These are phyloP conservation scores for Drosophila eugracilis DNA, from an alignment of 1,140 invertebrate species.

Conservation along the genomic window DNA sequence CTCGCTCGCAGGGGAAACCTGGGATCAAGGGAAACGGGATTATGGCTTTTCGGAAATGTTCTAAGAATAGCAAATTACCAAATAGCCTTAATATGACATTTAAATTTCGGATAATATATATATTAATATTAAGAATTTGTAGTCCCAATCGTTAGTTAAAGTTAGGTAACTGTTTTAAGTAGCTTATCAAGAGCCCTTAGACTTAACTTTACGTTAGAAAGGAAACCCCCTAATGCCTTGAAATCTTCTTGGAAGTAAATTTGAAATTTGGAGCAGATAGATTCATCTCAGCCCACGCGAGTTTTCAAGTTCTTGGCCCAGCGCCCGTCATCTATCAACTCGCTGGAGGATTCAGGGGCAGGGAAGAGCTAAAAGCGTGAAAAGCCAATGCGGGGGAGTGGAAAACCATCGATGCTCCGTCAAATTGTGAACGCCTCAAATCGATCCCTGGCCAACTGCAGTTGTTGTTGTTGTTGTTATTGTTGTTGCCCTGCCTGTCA, in stretches of 20 bases:
- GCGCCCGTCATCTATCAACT: slow-evolving; percentile 61
- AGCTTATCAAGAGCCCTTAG: too few species aligned
- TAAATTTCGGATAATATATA: too few species aligned
- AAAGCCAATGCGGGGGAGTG: slow-evolving; percentile 25
- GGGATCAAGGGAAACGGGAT: background rate
- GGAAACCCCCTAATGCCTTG: background rate
- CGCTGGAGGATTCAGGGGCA: background rate
- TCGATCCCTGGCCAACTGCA: slow-evolving; percentile 55
- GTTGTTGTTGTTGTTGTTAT: too few species aligned
- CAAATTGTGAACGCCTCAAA: slow-evolving; percentile 26
- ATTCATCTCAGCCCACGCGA: slow-evolving; percentile 25
- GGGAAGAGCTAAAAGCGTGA: background rate
- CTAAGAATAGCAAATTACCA: background rate
- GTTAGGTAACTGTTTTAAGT: too few species aligned
- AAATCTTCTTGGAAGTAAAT: background rate
- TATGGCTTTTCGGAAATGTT: background rate
- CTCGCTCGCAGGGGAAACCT: background rate
- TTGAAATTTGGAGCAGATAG: slow-evolving; percentile 28
- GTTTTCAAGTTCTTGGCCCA: slow-evolving; percentile 80
- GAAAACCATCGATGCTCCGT: slow-evolving; percentile 39
- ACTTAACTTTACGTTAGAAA: too few species aligned
- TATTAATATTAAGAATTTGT: too few species aligned
- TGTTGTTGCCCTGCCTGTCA: slow-evolving; percentile 51
- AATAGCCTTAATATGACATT: too few species aligned
- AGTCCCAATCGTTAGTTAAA: too few species aligned